Evolutionary conservation across 2,797 vertebrate genomes (phyloP), one percentile per base, ranked within the genome.

Genomic region (Artibeus lituratus): DNA sequence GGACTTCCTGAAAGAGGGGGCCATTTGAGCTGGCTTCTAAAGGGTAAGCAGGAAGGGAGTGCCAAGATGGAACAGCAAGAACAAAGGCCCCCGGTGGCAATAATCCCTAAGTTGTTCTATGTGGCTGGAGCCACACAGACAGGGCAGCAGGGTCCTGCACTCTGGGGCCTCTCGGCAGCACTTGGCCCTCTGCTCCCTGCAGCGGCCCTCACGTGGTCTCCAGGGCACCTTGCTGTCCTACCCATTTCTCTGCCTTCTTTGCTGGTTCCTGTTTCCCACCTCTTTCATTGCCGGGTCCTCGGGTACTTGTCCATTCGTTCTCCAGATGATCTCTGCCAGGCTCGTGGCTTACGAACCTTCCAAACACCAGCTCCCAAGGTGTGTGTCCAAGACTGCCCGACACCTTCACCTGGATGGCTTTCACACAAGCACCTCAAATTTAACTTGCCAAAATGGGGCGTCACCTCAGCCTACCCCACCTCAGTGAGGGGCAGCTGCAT

Each of bases 101-200:
- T 6, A 11, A 8, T 5, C 57, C 10, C 9, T 35, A 8, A 19
- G 22, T 9, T 7, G 7, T n/a, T 19, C 9, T 9, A 10, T 18
- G 5, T 1, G n/a, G 49, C 29, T 10, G 37, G 18, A 9, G 37
- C 26, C 39, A 42, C 39, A 42, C 8, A n/a, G 39, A 14, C 8
- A 2, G 3, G 42, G 87, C 74, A 35, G 67, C 7, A 47, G 39
- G 70, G 69, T 26, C 44, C 22, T 32, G 21, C 37, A 2, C 18
- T 12, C 44, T 7, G 10, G n/a, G 67, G n/a, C 7, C 26, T 16
- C 9, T 29, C 8, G 22, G 37, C 2, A 2, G 5, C 19, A 3
- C 2, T 14, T 1, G 6, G 35, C 15, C 2, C 32, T 15, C 77
- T 37, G 29, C 51, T n/a, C 47, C 26, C 49, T 11, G 55, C 4